phyloP scores from a whole-genome alignment of 2,888 invertebrate genomes.

The Mesorhabditis sp. region DNA sequence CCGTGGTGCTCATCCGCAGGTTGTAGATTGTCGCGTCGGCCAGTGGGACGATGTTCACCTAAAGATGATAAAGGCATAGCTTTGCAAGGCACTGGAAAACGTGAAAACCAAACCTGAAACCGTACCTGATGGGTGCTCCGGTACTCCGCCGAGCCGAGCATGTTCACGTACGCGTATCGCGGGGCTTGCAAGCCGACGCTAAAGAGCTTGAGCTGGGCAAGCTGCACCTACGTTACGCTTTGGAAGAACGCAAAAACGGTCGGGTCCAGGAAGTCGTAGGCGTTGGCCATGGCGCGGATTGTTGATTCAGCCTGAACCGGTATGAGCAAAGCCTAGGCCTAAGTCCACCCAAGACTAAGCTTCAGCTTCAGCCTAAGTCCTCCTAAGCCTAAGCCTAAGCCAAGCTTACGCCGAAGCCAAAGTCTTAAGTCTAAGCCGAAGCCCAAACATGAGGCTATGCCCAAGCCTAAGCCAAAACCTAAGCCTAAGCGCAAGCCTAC shows the following conservation, averaged over 20 bases:
- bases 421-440: too few relatives aligned
- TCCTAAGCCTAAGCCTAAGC: too few relatives aligned
- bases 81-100: background rate
- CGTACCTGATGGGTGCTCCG: background rate
- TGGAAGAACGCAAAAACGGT: background rate
- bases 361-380: too few relatives aligned
- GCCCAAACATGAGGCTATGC: too few relatives aligned
- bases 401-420: too few relatives aligned
- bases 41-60: background rate
- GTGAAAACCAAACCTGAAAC: background rate
- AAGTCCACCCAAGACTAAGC: too few relatives aligned
- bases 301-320: background rate
- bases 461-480: too few relatives aligned
- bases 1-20: background rate
- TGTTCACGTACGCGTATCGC: background rate
- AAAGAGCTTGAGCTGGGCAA: background rate
- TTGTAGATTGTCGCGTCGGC: conserved; percentile 5
- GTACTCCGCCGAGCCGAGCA: conserved; percentile 2
- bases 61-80: background rate
- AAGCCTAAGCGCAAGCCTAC: too few relatives aligned
- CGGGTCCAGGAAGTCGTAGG: background rate
- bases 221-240: background rate
- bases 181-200: background rate
- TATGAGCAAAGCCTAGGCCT: background rate
- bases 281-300: conserved; percentile 2